A percentile compares a stretch with the other conserved stretches of the same genome.
Conservation (phyloP, 2,888 invertebrate genomes). For the Drosophila diplacantha region DNA sequence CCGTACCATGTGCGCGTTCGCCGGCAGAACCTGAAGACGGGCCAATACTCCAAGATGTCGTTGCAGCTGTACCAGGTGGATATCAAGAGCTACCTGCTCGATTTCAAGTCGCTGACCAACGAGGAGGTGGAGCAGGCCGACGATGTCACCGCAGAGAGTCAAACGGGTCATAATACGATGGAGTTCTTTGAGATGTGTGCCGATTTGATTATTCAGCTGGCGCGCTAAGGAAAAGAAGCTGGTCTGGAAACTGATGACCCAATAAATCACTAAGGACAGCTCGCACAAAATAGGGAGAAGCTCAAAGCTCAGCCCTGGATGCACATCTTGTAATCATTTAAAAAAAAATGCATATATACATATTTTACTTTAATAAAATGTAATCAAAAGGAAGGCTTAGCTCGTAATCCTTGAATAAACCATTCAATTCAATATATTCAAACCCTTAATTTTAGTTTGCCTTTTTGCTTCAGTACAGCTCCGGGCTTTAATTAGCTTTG, state of each 20-base stretch:
- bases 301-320: not conserved
- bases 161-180: conserved; percentile 92
- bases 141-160: conserved; percentile 77
- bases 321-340: not conserved
- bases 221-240: conserved; percentile 82
- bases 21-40: conserved; percentile 89
- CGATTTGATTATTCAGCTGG: conserved; percentile 97
- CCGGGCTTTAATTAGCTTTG: conserved; percentile 13
- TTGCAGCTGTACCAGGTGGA: conserved; percentile 99
- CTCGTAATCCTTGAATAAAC: conserved; percentile 19
- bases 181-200: conserved; percentile 99
- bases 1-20: conserved; percentile 97
- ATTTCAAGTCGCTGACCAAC: conserved; percentile 95
- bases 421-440: conserved; percentile 1
- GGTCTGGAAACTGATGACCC: no score
- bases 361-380: conserved; percentile 23
- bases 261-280: not conserved
- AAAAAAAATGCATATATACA: not conserved
- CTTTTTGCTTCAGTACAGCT: not conserved
- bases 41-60: conserved; percentile 96
- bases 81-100: conserved; percentile 96
- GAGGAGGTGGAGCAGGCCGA: conserved; percentile 82
- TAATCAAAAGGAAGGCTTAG: not conserved
- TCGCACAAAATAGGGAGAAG: not conserved
- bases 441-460: not conserved